phyloP scores from a whole-genome alignment of 2,888 invertebrate species.

The Myopa tessellatipennis region DNA sequence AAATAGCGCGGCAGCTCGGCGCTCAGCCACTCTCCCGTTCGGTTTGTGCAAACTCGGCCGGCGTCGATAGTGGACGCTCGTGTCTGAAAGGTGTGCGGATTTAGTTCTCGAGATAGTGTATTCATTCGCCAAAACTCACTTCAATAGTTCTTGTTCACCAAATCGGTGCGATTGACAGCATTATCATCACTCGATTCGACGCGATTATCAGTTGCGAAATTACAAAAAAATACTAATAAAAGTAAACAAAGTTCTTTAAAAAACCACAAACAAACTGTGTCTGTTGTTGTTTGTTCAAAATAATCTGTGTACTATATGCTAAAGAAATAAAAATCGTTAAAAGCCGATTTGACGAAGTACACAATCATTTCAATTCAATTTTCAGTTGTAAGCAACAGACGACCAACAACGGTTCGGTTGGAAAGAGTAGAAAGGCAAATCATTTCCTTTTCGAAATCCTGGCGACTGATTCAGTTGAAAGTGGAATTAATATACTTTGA shows the following conservation, averaged over 20 bases:
- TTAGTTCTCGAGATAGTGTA: constrained; percentile 25
- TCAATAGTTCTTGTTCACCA: neutral
- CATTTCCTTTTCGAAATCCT: too few species aligned
- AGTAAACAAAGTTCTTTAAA: constrained; percentile 3
- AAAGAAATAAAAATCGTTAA: neutral
- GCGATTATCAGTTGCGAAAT: constrained; percentile 24
- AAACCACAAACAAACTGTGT: constrained; percentile 13
- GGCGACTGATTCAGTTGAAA: too few species aligned
- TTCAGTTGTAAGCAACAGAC: neutral
- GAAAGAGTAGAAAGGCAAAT: neutral
- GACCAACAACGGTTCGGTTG: neutral
- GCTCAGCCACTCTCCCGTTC: neutral
- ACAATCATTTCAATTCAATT: neutral
- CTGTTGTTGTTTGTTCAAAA: constrained; percentile 6
- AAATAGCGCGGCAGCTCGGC: constrained; percentile 9
- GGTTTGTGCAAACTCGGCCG: neutral
- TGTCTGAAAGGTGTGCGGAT: neutral
- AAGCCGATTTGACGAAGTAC: neutral
- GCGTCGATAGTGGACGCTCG: neutral
- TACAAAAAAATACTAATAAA: constrained; percentile 7
- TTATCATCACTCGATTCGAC: neutral
- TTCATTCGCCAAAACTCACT: constrained; percentile 12
- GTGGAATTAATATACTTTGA: too few species aligned
- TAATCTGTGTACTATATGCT: neutral
- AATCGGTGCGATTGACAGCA: neutral